These are phyloP conservation scores for Aleadryas rufinucha DNA, from an alignment of 2,113 vertebrate genomes.

Conservation along the genomic window DNA sequence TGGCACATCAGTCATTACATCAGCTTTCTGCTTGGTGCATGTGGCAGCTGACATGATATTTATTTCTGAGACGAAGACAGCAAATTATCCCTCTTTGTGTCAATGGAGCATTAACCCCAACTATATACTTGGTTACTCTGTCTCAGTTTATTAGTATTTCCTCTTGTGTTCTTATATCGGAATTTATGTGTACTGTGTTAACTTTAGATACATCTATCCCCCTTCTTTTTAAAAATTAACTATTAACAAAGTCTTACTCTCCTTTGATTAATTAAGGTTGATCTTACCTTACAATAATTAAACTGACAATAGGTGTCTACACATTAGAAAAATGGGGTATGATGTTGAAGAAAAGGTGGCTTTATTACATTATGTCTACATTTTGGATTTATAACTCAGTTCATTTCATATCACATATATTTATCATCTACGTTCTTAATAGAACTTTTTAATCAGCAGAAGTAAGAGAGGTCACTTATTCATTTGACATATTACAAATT, in stretches of 20 bases:
- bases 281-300: constrained; percentile 30
- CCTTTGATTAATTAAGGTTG: neutral
- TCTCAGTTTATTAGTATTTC: neutral
- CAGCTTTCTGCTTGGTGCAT: neutral
- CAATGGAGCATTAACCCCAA: neutral
- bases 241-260: neutral
- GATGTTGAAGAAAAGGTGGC: neutral
- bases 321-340: neutral
- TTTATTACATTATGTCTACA: constrained; percentile 20
- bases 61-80: neutral
- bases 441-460: constrained; percentile 38
- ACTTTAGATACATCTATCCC: neutral
- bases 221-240: neutral
- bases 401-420: constrained; percentile 16
- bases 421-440: constrained; percentile 15
- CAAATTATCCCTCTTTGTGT: neutral
- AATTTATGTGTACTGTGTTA: neutral
- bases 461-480: neutral
- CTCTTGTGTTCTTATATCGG: neutral
- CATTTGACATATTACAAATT: constrained; percentile 38
- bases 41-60: neutral
- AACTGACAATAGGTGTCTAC: neutral
- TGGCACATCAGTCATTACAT: neutral
- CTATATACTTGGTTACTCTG: neutral
- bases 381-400: constrained; percentile 39